A percentile compares a stretch with the other conserved stretches of the same genome.
These are phyloP conservation scores for Galbula dea DNA, from an alignment of 2,113 vertebrate genomes.

Conservation along the genomic window DNA sequence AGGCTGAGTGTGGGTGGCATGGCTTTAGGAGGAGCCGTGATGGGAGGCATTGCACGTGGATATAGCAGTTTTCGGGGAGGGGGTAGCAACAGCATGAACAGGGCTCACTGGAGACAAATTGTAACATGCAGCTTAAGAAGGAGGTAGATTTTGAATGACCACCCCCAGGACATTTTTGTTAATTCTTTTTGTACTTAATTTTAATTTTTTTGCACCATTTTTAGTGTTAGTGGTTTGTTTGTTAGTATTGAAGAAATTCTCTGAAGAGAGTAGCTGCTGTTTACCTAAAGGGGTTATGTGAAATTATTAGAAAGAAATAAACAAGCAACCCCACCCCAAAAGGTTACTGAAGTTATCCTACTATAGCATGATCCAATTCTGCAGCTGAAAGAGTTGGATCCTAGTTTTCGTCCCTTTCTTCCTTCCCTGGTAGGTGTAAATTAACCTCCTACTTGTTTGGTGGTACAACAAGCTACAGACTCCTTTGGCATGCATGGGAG, in stretches of 20 bases:
- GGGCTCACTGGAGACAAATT: neutral
- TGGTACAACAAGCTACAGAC: neutral
- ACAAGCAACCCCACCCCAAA: neutral
- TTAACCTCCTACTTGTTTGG: neutral
- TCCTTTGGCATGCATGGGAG: neutral
- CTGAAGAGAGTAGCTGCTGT: neutral
- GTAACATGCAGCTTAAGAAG: neutral
- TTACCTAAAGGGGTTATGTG: neutral
- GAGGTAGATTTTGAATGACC: neutral
- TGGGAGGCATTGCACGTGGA: neutral
- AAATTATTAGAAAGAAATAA: neutral
- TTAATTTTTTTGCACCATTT: neutral
- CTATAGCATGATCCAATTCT: neutral
- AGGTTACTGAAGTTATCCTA: neutral
- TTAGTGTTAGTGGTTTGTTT: neutral
- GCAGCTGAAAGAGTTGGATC: neutral
- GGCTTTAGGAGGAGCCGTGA: conserved; percentile 1
- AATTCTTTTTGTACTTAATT: neutral
- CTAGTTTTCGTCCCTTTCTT: neutral
- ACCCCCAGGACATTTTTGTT: neutral
- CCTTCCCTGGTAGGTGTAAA: neutral
- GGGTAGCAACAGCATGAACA: neutral
- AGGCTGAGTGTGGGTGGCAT: conserved; percentile 30
- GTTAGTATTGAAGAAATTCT: neutral
- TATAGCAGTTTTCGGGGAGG: conserved; percentile 7